Percentiles rank a stretch among this genome's conserved stretches.
Evolutionary conservation across 2,113 vertebrate species (phyloP).

Genomic region (Gallinago paraguaiae): DNA sequence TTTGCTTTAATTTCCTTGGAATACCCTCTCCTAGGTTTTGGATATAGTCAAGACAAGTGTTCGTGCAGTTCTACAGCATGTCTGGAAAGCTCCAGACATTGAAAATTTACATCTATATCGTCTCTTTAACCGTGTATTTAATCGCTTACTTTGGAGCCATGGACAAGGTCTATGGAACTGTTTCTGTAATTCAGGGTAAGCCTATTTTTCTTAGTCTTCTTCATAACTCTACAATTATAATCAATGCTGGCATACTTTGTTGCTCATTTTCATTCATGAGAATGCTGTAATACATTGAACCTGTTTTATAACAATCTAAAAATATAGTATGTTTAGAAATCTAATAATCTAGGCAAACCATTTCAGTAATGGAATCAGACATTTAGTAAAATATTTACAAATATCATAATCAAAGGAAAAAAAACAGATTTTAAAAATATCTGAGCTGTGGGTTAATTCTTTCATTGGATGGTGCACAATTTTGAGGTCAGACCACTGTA

Average conservation of each 20-base stretch:
- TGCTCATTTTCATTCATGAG: neutral
- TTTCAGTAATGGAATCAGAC: neutral
- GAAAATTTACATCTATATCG: constrained; percentile 90
- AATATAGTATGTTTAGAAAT: neutral
- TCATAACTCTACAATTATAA: neutral
- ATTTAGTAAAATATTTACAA: neutral
- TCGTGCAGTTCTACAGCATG: constrained; percentile 84
- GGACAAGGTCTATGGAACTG: constrained; percentile 97
- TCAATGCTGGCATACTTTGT: neutral
- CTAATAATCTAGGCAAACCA: neutral
- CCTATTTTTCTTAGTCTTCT: neutral
- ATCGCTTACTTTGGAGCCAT: constrained; percentile 93
- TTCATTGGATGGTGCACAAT: neutral
- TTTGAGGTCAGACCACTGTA: neutral
- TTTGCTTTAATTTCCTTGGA: constrained; percentile 19
- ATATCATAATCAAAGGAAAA: neutral
- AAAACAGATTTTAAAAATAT: neutral
- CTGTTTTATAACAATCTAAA: neutral
- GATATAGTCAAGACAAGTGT: constrained; percentile 94
- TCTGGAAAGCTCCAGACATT: constrained; percentile 91
- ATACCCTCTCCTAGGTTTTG: constrained; percentile 82
- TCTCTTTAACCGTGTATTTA: constrained; percentile 93
- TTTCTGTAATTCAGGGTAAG: constrained; percentile 93
- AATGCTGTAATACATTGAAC: neutral
- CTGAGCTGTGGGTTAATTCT: neutral